Evolutionary conservation across 2,113 vertebrate species (phyloP).

Genomic region (Petroica traversi): DNA sequence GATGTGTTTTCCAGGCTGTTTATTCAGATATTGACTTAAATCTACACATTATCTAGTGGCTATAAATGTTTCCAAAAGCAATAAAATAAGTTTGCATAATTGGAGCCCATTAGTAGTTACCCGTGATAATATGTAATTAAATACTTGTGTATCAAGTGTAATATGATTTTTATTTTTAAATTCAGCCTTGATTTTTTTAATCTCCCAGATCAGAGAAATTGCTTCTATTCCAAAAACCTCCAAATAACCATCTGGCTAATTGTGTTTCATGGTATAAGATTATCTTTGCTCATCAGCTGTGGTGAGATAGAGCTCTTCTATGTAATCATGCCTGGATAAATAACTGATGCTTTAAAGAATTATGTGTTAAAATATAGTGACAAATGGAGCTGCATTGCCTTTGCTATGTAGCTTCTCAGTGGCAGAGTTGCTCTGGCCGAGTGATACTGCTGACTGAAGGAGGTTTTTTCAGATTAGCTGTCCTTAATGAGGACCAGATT

Average conservation of each 20-base stretch:
- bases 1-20: conserved; percentile 4
- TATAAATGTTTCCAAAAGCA: conserved; percentile 8
- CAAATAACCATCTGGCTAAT: conserved; percentile 35
- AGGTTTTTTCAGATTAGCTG: not conserved
- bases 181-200: not conserved
- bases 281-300: not conserved
- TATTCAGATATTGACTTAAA: conserved; percentile 24
- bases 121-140: conserved; percentile 15
- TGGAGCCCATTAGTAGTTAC: not conserved
- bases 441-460: not conserved
- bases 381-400: not conserved
- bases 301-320: not conserved
- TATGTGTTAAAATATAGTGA: not conserved
- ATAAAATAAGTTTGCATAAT: not conserved
- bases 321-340: not conserved
- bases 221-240: conserved; percentile 13
- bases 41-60: not conserved
- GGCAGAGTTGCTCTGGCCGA: not conserved
- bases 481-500: not conserved
- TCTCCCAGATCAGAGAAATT: not conserved
- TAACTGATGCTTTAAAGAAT: not conserved
- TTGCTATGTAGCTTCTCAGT: not conserved
- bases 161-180: not conserved
- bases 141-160: not conserved
- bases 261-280: conserved; percentile 1